Percentiles rank a stretch among this genome's conserved stretches.
These are phyloP conservation scores for Chloroceryle inda DNA, from an alignment of 2,797 vertebrate genomes.

Conservation along the genomic window DNA sequence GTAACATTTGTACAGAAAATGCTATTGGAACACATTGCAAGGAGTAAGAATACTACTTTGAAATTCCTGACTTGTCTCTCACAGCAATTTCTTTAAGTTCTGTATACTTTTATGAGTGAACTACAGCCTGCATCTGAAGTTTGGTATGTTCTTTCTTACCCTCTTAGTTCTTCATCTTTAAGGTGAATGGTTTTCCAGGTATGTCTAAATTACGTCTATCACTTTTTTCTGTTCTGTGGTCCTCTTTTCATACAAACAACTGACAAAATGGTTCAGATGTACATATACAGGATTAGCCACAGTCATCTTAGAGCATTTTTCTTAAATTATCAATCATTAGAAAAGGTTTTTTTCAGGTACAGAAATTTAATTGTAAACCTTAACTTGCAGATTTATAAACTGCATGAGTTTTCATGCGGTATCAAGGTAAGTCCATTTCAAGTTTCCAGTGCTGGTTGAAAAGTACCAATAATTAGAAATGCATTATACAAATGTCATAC, in stretches of 20 bases:
- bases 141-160: not conserved
- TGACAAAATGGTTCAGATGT: not conserved
- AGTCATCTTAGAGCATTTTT: not conserved
- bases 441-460: not conserved
- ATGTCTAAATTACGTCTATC: not conserved
- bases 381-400: not conserved
- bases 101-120: not conserved
- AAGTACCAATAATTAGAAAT: not conserved
- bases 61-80: not conserved
- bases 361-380: not conserved
- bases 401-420: not conserved
- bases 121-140: not conserved
- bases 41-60: not conserved
- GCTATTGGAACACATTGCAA: not conserved
- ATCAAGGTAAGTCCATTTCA: not conserved
- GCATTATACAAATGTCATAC: not conserved
- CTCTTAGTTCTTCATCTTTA: not conserved
- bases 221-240: not conserved
- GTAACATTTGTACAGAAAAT: not conserved
- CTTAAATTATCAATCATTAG: not conserved
- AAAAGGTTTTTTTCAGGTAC: not conserved
- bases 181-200: not conserved
- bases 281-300: not conserved
- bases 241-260: not conserved
- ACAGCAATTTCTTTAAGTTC: not conserved